phyloP scores from a whole-genome alignment of 2,113 vertebrate species.

The Tupaia tana region DNA sequence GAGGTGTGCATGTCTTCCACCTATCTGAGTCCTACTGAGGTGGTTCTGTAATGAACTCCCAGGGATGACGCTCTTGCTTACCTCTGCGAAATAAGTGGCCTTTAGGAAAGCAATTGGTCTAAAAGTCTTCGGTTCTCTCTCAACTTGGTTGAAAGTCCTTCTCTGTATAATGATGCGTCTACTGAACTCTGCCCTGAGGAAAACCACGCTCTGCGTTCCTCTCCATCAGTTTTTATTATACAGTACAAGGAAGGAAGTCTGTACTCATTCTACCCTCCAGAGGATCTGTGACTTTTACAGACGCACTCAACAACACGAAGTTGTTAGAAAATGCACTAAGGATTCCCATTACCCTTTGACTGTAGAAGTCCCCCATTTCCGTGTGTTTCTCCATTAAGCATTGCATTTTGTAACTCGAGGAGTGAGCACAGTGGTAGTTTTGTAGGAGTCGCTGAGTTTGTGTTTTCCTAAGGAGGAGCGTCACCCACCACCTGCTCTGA shows the following conservation, averaged over 20 bases:
- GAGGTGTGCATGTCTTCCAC: background rate
- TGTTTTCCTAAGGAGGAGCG: background rate
- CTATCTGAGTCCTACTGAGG: background rate
- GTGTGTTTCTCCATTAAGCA: background rate
- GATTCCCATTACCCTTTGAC: background rate
- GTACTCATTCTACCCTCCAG: background rate
- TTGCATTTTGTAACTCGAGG: background rate
- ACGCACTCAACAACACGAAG: background rate
- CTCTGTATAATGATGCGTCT: background rate
- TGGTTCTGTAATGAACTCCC: rapidly evolving
- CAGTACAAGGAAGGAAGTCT: background rate
- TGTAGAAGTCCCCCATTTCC: background rate
- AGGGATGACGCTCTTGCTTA: background rate
- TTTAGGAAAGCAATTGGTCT: conserved; percentile 44
- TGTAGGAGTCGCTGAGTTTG: background rate
- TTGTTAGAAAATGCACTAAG: background rate
- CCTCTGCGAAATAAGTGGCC: conserved; percentile 25
- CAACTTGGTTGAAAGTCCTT: background rate
- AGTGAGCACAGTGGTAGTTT: background rate
- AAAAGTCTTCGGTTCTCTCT: conserved; percentile 29
- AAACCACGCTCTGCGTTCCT: background rate
- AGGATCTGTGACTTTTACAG: background rate
- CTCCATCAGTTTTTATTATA: conserved; percentile 35
- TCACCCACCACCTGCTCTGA: background rate
- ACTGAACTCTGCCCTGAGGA: background rate